Evolutionary conservation across 2,888 invertebrate genomes (phyloP).

Genomic region (Drosophila aldrichi): DNA sequence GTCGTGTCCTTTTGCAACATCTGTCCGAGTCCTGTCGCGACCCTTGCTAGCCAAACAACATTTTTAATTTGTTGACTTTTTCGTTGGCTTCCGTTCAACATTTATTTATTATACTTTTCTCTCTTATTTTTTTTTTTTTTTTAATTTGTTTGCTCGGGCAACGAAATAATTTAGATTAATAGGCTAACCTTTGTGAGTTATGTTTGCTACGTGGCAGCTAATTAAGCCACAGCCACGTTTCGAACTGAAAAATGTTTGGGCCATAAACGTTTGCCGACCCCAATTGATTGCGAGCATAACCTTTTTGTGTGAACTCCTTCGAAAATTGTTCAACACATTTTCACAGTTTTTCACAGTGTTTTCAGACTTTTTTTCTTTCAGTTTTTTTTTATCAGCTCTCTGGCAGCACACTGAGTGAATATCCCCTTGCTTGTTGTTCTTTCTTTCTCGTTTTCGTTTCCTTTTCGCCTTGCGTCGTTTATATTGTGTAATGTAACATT

Average conservation of each 20-base stretch:
- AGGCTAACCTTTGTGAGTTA: constrained; percentile 31
- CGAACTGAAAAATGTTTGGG: constrained; percentile 43
- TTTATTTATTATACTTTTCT: constrained; percentile 57
- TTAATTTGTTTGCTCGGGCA: constrained; percentile 68
- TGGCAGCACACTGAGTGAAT: constrained; percentile 28
- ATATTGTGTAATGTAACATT: constrained; percentile 69
- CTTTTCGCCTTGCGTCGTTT: constrained; percentile 35
- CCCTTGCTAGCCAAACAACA: constrained; percentile 40
- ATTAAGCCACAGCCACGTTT: constrained; percentile 50
- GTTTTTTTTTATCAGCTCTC: constrained; percentile 54
- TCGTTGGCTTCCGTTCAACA: constrained; percentile 48
- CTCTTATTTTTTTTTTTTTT: constrained; percentile 30
- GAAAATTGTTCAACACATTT: constrained; percentile 62
- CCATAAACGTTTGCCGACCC: constrained; percentile 39
- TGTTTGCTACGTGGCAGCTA: constrained; percentile 41
- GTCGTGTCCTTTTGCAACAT: constrained; percentile 51
- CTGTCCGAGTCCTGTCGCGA: constrained; percentile 49
- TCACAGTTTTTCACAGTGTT: constrained; percentile 56
- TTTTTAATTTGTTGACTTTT: constrained; percentile 68
- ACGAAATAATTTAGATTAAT: constrained; percentile 75
- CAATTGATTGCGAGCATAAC: constrained; percentile 59
- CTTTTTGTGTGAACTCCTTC: neutral
- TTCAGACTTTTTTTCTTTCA: too few relatives aligned
- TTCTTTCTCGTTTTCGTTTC: constrained; percentile 21
- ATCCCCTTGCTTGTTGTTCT: constrained; percentile 2